Evolutionary conservation across 2,888 invertebrate genomes (phyloP), one percentile per base, ranked within the genome.

Genomic region (Caprella mutica): DNA sequence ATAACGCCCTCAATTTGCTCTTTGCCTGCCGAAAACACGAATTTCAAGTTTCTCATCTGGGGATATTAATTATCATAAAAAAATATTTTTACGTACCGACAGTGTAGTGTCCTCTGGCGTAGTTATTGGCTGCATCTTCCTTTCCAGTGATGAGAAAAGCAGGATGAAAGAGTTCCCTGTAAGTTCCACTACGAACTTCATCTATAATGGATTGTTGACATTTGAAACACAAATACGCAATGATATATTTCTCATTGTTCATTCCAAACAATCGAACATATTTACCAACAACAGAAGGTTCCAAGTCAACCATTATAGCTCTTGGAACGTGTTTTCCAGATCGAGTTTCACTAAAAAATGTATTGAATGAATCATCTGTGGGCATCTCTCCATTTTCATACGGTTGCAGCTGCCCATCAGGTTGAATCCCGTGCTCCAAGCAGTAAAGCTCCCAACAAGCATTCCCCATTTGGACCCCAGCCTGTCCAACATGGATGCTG

Each of bases 121-220:
- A 94, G 78, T 94, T 94, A 77, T 96, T 94, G 68, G 94, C 94
- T 46, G 94, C 93, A 72, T 93, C 93, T 77, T 93, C 93, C 75
- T 94, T 94, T 68, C 92, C 92, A 68, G 91, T 91, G 75, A 92
- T 91, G 73, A 93, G 79, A 76, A 93, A 93, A 77, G 93, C 92
- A 65, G 93, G 94, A 75, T 94, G 93, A 82, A 94, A 96, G 70
- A 96, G 81, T 75, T 91, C 90, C 66, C 91, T 81, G 80, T 94
- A 94, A 68, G 90, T 89, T 70, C 92, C 92, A 58, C 88, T 89
- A 69, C 90, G 83, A 67, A 91, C 89, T 78, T 91, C 90, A 78
- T 88, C 48, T 48, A 30, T 5, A 1, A 14, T 2, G 26, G 23
- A n/a, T n/a, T n/a, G n/a, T n/a, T n/a, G 8, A 46, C 46, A 27